Percentiles rank a stretch among this genome's conserved stretches.
These are phyloP conservation scores for Aspidapion aeneum DNA, from an alignment of 2,888 invertebrate genomes.

Conservation along the genomic window DNA sequence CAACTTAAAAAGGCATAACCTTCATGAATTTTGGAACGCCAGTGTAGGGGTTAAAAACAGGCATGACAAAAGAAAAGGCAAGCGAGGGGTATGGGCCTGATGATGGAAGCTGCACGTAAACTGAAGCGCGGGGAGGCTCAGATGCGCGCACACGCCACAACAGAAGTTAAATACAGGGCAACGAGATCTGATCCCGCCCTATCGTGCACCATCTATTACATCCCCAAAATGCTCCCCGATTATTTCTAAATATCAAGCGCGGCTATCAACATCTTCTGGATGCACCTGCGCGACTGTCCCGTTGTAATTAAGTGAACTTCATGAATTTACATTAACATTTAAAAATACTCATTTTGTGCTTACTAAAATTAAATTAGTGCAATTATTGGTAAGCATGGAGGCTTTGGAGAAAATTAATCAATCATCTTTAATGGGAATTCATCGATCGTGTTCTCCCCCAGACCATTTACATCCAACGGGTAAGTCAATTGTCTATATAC, in stretches of 20 bases:
- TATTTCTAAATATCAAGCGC: conserved; percentile 37
- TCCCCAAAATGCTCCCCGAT: conserved; percentile 31
- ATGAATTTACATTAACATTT: too few relatives aligned
- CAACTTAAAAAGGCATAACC: too few relatives aligned
- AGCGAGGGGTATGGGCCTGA: background rate
- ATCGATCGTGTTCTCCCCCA: conserved; percentile 41
- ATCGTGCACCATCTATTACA: conserved; percentile 35
- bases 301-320: background rate
- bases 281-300: background rate
- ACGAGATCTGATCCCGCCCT: conserved; percentile 48
- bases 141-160: conserved; percentile 28
- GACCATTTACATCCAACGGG: conserved; percentile 35
- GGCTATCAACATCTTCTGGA: conserved; percentile 32
- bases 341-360: too few relatives aligned
- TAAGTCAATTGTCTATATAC: too few relatives aligned
- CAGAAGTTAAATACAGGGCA: conserved; percentile 50
- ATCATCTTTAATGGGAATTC: conserved; percentile 36
- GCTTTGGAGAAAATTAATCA: conserved; percentile 32
- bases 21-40: background rate
- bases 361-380: too few relatives aligned
- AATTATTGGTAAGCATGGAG: conserved; percentile 3
- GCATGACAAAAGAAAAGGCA: background rate
- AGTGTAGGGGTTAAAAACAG: background rate
- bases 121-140: background rate
- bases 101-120: background rate